These are phyloP conservation scores for Megamerina dolium DNA, from an alignment of 2,888 invertebrate genomes.

Conservation along the genomic window DNA sequence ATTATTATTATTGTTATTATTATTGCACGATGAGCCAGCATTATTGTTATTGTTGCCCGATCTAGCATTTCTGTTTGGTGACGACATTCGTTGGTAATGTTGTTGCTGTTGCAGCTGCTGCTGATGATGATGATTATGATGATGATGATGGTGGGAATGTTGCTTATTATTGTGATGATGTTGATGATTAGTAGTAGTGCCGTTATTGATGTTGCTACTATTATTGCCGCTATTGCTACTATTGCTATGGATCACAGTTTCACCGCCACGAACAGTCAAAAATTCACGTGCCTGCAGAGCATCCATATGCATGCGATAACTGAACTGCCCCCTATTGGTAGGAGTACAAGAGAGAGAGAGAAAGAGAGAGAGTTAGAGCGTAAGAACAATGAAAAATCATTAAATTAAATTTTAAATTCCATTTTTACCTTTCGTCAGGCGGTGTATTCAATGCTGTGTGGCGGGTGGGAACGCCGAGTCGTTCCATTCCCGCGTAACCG, in stretches of 20 bases:
- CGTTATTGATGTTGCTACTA: slow-evolving; percentile 17
- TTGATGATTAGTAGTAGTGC: slow-evolving; percentile 19
- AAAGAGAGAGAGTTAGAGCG: not conserved
- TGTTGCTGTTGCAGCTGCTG: slow-evolving; percentile 22
- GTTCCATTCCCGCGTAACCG: slow-evolving; percentile 69
- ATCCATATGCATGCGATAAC: slow-evolving; percentile 49
- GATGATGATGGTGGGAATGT: slow-evolving; percentile 19
- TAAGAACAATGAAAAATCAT: not conserved
- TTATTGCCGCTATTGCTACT: slow-evolving; percentile 21
- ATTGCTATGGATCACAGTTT: slow-evolving; percentile 36
- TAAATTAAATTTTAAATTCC: not conserved
- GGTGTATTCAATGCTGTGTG: slow-evolving; percentile 51
- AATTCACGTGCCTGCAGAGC: slow-evolving; percentile 47
- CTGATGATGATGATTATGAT: slow-evolving; percentile 21
- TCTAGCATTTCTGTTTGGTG: slow-evolving; percentile 4
- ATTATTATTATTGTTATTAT: slow-evolving; percentile 16
- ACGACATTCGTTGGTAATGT: slow-evolving; percentile 25
- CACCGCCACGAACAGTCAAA: slow-evolving; percentile 39
- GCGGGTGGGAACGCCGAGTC: slow-evolving; percentile 56
- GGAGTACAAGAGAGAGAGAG: not conserved
- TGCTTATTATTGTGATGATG: slow-evolving; percentile 21
- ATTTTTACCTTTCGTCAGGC: slow-evolving; percentile 50
- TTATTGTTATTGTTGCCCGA: slow-evolving; percentile 13
- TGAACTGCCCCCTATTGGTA: slow-evolving; percentile 42
- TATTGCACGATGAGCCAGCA: slow-evolving; percentile 3